A percentile compares a stretch with the other conserved stretches of the same genome.
These are phyloP conservation scores for Synergus japonicus DNA, from an alignment of 2,888 invertebrate genomes.

Conservation along the genomic window DNA sequence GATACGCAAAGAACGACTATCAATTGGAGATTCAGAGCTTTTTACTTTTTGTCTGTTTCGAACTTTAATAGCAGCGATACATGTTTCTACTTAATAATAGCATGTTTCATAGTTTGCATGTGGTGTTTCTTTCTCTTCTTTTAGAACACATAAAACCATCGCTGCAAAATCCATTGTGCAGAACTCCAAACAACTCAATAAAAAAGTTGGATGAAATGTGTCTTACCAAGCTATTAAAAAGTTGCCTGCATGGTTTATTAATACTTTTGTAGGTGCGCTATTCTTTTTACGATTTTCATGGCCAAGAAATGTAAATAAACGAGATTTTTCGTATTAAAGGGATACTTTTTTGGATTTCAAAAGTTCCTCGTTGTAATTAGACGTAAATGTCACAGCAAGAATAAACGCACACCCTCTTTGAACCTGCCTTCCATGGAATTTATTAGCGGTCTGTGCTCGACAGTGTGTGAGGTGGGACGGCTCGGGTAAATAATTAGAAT, in stretches of 20 bases:
- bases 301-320: too few relatives aligned
- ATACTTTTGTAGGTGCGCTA: too few relatives aligned
- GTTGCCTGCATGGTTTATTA: background rate
- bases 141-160: conserved; percentile 13
- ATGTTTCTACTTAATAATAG: too few relatives aligned
- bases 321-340: background rate
- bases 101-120: conserved; percentile 4
- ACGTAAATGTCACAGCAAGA: conserved; percentile 18
- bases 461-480: conserved; percentile 57
- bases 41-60: conserved; percentile 1
- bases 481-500: conserved; percentile 50
- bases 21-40: background rate
- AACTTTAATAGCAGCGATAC: conserved; percentile 26
- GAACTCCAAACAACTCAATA: background rate
- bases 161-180: background rate
- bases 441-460: conserved; percentile 66
- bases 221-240: background rate
- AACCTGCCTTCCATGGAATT: conserved; percentile 51
- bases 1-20: conserved; percentile 24
- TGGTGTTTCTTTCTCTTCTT: background rate
- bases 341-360: background rate
- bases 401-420: conserved; percentile 1
- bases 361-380: conserved; percentile 18
- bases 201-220: background rate
- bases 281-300: too few relatives aligned